These are phyloP conservation scores for Trissolcus brochymenae DNA, from an alignment of 2,888 invertebrate genomes.

Conservation along the genomic window DNA sequence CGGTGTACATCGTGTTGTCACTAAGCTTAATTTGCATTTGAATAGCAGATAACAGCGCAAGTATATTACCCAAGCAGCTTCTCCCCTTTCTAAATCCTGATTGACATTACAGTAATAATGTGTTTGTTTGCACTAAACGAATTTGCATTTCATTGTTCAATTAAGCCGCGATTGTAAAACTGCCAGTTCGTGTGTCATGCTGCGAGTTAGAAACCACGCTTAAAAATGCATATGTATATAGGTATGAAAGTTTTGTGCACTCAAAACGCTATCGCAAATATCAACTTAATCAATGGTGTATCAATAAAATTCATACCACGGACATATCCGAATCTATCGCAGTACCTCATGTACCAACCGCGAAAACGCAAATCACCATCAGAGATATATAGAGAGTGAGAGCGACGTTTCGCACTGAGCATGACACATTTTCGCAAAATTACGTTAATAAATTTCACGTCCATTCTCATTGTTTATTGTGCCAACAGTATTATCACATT, in stretches of 20 bases:
- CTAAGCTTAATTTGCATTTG: constrained; percentile 55
- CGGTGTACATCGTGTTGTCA: constrained; percentile 47
- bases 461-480: background rate
- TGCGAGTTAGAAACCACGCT: background rate
- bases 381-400: constrained; percentile 1
- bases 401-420: background rate
- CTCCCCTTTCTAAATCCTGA: constrained; percentile 57
- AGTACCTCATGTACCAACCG: constrained; percentile 15
- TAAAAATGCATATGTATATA: too few relatives aligned
- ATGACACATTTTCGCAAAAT: background rate
- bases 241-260: background rate
- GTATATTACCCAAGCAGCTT: constrained; percentile 56
- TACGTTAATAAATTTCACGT: too few relatives aligned
- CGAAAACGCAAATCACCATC: constrained; percentile 30
- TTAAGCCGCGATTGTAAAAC: constrained; percentile 38
- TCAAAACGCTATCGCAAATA: background rate
- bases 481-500: constrained; percentile 30
- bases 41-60: constrained; percentile 54
- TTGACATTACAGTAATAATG: constrained; percentile 56
- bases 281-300: constrained; percentile 16
- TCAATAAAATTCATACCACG: constrained; percentile 38
- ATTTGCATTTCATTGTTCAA: constrained; percentile 55
- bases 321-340: constrained; percentile 37
- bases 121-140: constrained; percentile 54
- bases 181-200: background rate